Evolutionary conservation across 2,888 invertebrate species (phyloP).

Genomic region (Pristionchus maxplancki): DNA sequence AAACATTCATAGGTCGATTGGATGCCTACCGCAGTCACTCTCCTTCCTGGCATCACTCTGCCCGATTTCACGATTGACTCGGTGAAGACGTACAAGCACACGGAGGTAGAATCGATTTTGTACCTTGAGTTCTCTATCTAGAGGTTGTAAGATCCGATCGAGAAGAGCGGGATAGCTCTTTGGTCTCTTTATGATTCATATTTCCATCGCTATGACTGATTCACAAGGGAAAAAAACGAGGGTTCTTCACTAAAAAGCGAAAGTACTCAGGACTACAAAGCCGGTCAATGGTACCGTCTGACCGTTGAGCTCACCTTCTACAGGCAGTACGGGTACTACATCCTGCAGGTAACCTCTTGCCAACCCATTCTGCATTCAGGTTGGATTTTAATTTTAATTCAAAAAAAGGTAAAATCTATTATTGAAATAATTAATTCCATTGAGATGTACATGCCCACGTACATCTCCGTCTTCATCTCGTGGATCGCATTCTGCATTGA

Average conservation of each 20-base stretch:
- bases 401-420: too few species aligned
- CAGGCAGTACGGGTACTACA: conserved; percentile 72
- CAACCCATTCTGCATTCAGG: too few species aligned
- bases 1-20: conserved; percentile 70
- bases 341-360: conserved; percentile 67
- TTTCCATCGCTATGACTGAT: too few species aligned
- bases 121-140: too few species aligned
- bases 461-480: conserved; percentile 73
- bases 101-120: too few species aligned
- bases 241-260: too few species aligned
- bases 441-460: conserved; percentile 73
- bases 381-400: too few species aligned
- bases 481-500: conserved; percentile 75
- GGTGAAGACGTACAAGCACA: conserved; percentile 64
- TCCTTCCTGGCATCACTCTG: conserved; percentile 65
- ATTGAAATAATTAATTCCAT: too few species aligned
- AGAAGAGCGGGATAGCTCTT: too few species aligned
- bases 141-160: too few species aligned
- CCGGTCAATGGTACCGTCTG: conserved; percentile 75
- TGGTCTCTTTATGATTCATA: too few species aligned
- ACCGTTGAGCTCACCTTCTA: conserved; percentile 71
- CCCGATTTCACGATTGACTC: conserved; percentile 67
- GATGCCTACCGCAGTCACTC: conserved; percentile 71
- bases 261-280: conserved; percentile 67
- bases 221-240: too few species aligned